These are phyloP conservation scores for Noctilio leporinus DNA, from an alignment of 2,113 vertebrate species.

Conservation along the genomic window DNA sequence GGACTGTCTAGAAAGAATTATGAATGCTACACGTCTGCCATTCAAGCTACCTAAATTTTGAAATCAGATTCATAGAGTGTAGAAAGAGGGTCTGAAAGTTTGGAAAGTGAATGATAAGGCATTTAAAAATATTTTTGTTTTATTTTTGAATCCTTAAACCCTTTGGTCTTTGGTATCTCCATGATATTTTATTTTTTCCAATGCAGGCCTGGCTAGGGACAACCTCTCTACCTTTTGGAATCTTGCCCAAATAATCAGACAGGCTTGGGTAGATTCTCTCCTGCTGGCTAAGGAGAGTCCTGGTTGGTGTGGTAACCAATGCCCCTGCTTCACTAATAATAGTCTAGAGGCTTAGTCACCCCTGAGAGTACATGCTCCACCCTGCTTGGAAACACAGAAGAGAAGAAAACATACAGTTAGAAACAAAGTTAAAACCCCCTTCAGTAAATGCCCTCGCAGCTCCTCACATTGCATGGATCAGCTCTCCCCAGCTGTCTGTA, in stretches of 20 bases:
- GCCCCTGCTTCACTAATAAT: background rate
- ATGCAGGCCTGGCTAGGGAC: background rate
- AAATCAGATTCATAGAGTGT: background rate
- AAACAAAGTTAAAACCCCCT: background rate
- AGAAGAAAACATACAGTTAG: background rate
- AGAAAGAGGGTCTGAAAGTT: background rate
- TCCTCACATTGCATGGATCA: background rate
- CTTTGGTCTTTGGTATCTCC: background rate
- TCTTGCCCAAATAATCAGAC: background rate
- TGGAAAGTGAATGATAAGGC: background rate
- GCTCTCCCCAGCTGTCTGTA: background rate
- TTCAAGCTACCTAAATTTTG: background rate
- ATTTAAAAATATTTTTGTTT: background rate
- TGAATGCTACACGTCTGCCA: background rate
- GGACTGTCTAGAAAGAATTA: background rate
- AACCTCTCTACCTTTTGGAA: background rate
- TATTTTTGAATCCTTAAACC: background rate
- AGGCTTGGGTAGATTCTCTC: background rate
- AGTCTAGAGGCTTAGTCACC: constrained; percentile 27
- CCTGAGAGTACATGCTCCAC: background rate
- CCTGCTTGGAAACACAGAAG: background rate
- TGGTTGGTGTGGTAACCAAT: background rate
- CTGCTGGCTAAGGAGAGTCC: background rate
- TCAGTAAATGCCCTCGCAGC: background rate
- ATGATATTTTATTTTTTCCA: background rate